Evolutionary conservation across 2,797 vertebrate species (phyloP).

Genomic region (Brachymystax lenok): DNA sequence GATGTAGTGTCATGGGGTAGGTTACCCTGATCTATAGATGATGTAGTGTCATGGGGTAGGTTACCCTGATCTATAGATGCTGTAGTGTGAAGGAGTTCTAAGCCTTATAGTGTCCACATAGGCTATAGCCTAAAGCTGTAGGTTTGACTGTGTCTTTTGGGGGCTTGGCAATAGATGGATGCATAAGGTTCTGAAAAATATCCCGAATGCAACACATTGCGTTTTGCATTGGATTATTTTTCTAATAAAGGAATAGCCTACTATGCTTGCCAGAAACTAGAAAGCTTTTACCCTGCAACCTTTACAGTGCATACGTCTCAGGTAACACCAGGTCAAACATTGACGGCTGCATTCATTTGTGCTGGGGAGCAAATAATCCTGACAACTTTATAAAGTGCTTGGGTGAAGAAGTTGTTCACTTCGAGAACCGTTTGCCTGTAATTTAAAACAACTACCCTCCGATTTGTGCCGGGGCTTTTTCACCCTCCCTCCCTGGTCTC

Average conservation of each 20-base stretch:
- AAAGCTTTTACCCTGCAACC: slow-evolving; percentile 13
- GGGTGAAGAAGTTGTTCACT: slow-evolving; percentile 76
- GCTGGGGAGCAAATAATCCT: slow-evolving; percentile 45
- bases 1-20: no score
- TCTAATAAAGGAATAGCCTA: slow-evolving; percentile 3
- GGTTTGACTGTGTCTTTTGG: no score
- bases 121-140: no score
- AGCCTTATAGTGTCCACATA: no score
- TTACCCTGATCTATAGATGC: no score
- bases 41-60: no score
- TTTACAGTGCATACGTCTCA: slow-evolving; percentile 15
- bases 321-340: slow-evolving; percentile 20
- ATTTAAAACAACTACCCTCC: slow-evolving; percentile 76
- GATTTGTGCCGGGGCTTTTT: slow-evolving; percentile 51
- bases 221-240: slow-evolving; percentile 14
- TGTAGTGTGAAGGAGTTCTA: no score
- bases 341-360: slow-evolving; percentile 41
- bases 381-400: slow-evolving; percentile 66
- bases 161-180: neutral
- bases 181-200: neutral
- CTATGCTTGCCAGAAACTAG: neutral
- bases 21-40: no score
- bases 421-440: slow-evolving; percentile 68
- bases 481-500: slow-evolving; percentile 39
- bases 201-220: neutral